Base-by-base conservation (phyloP, 2,888 invertebrate genomes). In the Cephus pulcher region DNA sequence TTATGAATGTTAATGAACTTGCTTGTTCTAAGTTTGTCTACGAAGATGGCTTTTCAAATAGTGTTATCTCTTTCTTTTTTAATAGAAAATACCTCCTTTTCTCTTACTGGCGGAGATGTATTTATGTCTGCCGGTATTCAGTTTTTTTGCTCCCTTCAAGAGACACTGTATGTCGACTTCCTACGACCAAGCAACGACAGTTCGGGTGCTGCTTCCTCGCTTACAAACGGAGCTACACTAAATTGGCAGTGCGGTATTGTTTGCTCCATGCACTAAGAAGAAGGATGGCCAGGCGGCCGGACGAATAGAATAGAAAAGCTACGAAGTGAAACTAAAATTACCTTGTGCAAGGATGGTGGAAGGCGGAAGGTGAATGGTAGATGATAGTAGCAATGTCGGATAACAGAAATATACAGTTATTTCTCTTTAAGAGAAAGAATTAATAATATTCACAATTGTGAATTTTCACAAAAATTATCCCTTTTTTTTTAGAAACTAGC, bases 321-420 rank as follows among this genome's bases (percentile, higher is more conserved):
- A 85, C 84, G 87, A 88, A 87, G 88, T 88, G 89, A 88, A 87
- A 91, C 91, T 90, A 91, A 91, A 91, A 88, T 91, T 91, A 90
- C 88, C 86, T 80, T 87, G 56, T 78, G 84, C 85, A 77, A 85
- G 82, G 82, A 84, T 83, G 84, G 82, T 75, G 79, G 82, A 82
- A 79, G 80, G 75, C 23, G 56, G 56, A 56, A 56, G 23, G 56
- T 56, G 56, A 56, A 56, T 56, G 56, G 56, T 35, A 15, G 35
- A 23, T 33, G n/a, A 23, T 33, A 33, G 71, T 71, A 15, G 71
- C 71, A 71, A 71, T 30, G 12, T 30, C 15, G 23, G 34, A 32
- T 34, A 71, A 71, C 23, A 71, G 34, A 71, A 71, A 30, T 34
- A 23, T 71, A 15, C 3, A 71, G 3, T 71, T 71, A 15, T 30